Base-by-base conservation (phyloP, 2,113 vertebrate species). In the Epinephelus moara region DNA sequence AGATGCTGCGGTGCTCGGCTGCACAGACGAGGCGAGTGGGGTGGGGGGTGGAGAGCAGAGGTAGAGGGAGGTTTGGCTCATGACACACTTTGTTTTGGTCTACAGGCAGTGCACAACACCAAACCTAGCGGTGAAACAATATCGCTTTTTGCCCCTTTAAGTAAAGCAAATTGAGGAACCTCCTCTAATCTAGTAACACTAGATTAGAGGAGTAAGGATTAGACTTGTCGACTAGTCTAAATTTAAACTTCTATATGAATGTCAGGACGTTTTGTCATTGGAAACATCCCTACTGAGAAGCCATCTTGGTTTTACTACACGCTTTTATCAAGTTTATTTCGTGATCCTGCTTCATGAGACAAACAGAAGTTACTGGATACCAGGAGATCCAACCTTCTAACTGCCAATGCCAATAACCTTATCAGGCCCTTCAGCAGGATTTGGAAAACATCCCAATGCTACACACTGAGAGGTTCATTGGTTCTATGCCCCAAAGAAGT, bases 321-420 rank as follows among this genome's bases (percentile, higher is more conserved):
- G 47, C 27, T 66, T 73, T 70, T 64, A 84, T 85, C 78, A 64
- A 23, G 42, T 52, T 57, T 72, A 84, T 80, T 79, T 74, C 73
- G 84, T 85, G 70, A 68, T 77, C 30, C 33, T 37, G 59, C 33
- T 59, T 88, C 45, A 66, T 6, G 45, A 64, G 67, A 80, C 78
- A 81, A 79, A 47, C 47, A 4, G 57, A 74, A 57, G 45, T 23
- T 60, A 62, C 63, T 21, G 60, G 74, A 70, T 75, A 62, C 49
- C 49, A 69, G 73, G 66, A 84, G 47, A 81, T 85, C 64, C 66
- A 53, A 76, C 67, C 80, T 23, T 67, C 60, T 60, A 40, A 49
- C 79, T 82, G 55, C 70, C 52, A 57, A 14, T 50, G 45, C 80
- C 56, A 82, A 64, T 42, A 78, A 72, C 62, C 80, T 75, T 68